Evolutionary conservation across 2,888 invertebrate genomes (phyloP).

Genomic region (Drosophila stalkeri): DNA sequence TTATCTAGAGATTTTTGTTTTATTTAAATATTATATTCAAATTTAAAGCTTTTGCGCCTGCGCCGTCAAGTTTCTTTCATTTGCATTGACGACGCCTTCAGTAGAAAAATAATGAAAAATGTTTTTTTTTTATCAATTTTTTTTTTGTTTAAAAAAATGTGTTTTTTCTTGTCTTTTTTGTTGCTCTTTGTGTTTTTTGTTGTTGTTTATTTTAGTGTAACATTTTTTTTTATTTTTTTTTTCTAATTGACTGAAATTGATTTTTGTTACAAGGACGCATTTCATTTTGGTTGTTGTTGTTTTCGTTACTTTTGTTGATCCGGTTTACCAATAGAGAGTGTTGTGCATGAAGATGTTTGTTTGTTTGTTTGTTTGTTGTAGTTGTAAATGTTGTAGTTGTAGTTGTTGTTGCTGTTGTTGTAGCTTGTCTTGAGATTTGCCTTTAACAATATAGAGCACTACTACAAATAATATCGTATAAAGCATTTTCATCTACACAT

Average conservation of each 20-base stretch:
- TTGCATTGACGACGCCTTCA: conserved; percentile 61
- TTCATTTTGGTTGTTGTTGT: conserved; percentile 45
- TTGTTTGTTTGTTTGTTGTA: conserved; percentile 24
- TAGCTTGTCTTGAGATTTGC: conserved; percentile 37
- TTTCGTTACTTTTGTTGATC: conserved; percentile 46
- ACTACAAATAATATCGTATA: conserved; percentile 52
- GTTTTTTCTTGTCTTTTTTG: conserved; percentile 59
- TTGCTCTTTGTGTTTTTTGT: conserved; percentile 59
- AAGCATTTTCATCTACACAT: conserved; percentile 57
- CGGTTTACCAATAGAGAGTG: conserved; percentile 53
- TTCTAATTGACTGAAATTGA: conserved; percentile 84
- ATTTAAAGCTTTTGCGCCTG: conserved; percentile 81
- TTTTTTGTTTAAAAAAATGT: conserved; percentile 42
- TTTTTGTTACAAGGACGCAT: conserved; percentile 84
- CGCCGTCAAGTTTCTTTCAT: conserved; percentile 51
- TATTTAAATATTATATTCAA: conserved; percentile 67
- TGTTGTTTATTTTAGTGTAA: conserved; percentile 62
- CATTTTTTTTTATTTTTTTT: conserved; percentile 42
- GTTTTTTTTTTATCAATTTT: conserved; percentile 36
- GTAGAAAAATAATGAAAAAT: conserved; percentile 79
- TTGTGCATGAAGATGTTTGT: conserved; percentile 35
- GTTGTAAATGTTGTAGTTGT: conserved; percentile 14
- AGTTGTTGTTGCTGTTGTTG: conserved; percentile 18
- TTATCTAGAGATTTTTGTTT: conserved; percentile 40
- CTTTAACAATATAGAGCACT: conserved; percentile 60